phyloP scores from a whole-genome alignment of 2,797 vertebrate species.

The Sebastes variabilis region DNA sequence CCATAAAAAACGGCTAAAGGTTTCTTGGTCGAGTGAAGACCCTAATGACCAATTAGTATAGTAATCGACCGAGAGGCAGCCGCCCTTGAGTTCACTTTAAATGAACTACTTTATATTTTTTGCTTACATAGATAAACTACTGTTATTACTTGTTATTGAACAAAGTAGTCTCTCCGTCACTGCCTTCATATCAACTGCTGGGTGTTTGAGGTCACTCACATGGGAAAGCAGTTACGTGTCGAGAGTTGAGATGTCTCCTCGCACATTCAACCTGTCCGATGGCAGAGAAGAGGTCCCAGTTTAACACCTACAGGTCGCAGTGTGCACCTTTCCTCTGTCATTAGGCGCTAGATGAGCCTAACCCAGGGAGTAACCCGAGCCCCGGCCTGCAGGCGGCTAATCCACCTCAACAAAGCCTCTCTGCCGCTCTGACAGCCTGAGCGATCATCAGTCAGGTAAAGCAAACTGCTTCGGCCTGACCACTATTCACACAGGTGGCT shows the following conservation, averaged over 20 bases:
- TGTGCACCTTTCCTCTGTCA: constrained; percentile 52
- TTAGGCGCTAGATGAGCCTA: constrained; percentile 41
- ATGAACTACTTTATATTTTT: background rate
- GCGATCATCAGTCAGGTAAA: constrained; percentile 62
- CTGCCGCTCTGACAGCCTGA: constrained; percentile 56
- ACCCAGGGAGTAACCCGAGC: constrained; percentile 54
- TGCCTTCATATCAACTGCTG: background rate
- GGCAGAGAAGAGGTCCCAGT: constrained; percentile 50
- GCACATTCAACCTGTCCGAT: constrained; percentile 42
- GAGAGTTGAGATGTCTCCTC: constrained; percentile 41
- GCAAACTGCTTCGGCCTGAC: constrained; percentile 53
- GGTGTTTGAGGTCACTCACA: background rate
- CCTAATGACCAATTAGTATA: constrained; percentile 24
- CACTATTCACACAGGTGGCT: constrained; percentile 62
- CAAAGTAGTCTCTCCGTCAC: background rate
- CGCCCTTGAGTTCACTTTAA: background rate
- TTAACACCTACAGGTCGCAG: constrained; percentile 68
- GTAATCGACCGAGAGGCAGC: background rate
- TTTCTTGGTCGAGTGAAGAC: constrained; percentile 7
- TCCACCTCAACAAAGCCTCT: constrained; percentile 64
- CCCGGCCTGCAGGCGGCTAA: constrained; percentile 50
- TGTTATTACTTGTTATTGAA: background rate
- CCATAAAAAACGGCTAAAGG: background rate
- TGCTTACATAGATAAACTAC: background rate
- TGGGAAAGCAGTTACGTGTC: background rate